phyloP scores from a whole-genome alignment of 2,888 invertebrate genomes.

The Agrotis clavis region DNA sequence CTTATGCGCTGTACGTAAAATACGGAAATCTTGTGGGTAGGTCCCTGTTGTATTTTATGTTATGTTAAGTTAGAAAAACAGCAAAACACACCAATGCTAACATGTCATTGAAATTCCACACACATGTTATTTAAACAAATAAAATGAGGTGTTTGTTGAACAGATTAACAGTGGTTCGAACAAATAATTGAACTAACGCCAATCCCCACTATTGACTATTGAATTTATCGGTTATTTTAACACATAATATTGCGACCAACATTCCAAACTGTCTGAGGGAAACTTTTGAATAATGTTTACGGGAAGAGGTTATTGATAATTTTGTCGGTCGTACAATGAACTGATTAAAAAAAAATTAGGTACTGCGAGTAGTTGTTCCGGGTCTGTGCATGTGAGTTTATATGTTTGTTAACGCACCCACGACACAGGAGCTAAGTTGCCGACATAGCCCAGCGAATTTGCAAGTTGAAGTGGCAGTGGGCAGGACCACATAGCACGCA shows the following conservation, averaged over 20 bases:
- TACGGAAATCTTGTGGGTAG: no score
- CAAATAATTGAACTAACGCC: conserved; percentile 30
- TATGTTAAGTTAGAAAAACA: neutral
- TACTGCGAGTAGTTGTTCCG: no score
- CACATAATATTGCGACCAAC: neutral
- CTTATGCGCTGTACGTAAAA: no score
- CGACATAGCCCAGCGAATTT: no score
- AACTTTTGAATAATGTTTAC: neutral
- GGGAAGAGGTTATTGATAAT: neutral
- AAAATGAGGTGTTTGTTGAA: conserved; percentile 21
- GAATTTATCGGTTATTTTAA: conserved; percentile 11
- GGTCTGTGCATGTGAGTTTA: no score
- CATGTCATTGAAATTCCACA: conserved; percentile 16
- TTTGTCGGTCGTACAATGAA: no score
- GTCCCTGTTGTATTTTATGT: no score
- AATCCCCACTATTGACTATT: conserved; percentile 15
- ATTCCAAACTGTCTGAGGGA: neutral
- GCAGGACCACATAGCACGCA: no score
- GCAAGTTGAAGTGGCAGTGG: no score
- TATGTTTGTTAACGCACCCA: no score
- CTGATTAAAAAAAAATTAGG: no score
- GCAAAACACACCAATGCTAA: neutral
- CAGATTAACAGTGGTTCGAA: conserved; percentile 16
- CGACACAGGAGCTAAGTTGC: no score
- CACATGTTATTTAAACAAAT: conserved; percentile 11